Percentiles rank a stretch among this genome's conserved stretches.
Conservation (phyloP, 1,140 invertebrate species). For the Drosophila grimshawi region DNA sequence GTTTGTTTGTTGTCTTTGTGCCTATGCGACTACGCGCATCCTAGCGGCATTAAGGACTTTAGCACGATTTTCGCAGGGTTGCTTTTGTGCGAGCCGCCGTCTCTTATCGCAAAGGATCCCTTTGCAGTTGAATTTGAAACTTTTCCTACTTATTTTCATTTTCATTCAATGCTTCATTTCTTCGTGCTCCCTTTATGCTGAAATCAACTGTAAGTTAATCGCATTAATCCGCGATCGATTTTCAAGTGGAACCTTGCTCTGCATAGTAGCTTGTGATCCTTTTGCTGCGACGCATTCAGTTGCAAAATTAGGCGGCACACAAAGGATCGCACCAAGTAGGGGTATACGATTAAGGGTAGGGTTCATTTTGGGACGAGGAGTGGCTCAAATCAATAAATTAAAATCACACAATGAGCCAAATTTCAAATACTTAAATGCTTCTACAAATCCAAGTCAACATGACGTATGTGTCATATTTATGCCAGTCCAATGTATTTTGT, state of each 20-base stretch:
- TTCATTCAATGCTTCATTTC: conserved; percentile 20
- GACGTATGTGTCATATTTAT: conserved; percentile 39
- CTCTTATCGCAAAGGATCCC: conserved; percentile 35
- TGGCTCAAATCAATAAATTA: conserved; percentile 26
- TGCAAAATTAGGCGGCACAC: conserved; percentile 50
- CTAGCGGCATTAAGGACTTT: conserved; percentile 78
- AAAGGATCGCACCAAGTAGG: conserved; percentile 34
- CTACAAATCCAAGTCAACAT: neutral
- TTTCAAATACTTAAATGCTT: conserved; percentile 6
- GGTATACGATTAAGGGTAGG: conserved; percentile 6
- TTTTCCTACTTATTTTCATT: conserved; percentile 54
- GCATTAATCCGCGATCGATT: conserved; percentile 78
- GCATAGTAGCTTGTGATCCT: conserved; percentile 34
- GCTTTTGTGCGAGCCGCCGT: conserved; percentile 47
- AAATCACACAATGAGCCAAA: conserved; percentile 4
- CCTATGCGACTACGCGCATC: conserved; percentile 53
- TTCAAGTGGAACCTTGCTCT: conserved; percentile 61
- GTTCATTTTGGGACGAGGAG: conserved; percentile 4
- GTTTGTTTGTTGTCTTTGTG: conserved; percentile 69
- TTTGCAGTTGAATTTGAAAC: conserved; percentile 58
- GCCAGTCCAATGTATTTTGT: neutral
- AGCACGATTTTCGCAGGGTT: conserved; percentile 70
- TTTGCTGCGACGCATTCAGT: conserved; percentile 61
- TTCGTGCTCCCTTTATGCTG: conserved; percentile 43
- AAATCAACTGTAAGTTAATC: conserved; percentile 82